Evolutionary conservation across 2,113 vertebrate species (phyloP), one percentile per base, ranked within the genome.

Genomic region (Eolophus roseicapilla): DNA sequence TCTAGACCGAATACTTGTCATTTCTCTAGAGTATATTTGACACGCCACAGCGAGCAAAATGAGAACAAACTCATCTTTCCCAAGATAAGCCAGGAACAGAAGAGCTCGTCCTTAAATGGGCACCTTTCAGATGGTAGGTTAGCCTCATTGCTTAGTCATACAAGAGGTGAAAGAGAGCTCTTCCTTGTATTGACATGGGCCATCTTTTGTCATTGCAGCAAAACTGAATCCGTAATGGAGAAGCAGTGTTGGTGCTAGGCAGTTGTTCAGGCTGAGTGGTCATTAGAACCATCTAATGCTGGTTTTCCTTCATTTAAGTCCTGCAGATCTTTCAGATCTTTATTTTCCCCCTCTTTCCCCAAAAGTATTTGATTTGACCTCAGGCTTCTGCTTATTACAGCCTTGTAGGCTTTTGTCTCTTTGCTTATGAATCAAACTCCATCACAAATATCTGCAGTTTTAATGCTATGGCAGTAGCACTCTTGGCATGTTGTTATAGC

Each of bases 401-500:
- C 14, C 52, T 88, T 73, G 57, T 39, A 52, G 46, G 33, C 68
- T 74, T 69, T n/a, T 76, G 39, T 71, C 43, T 90, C 55, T 82
- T 68, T 77, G 43, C 43, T 88, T 81, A 24, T 39, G 50, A 94
- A 80, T 76, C 23, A 67, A 73, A 64, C n/a, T 77, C 35, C 16
- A 39, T 74, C 60, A 59, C 50, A 78, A 86, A 71, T 81, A 88
- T 27, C 86, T 86, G 50, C 37, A 78, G n/a, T 75, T 92, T 81
- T 83, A 75, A 53, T 53, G 68, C 88, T 90, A 11, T 75, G 86
- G 76, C 8, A 6, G 39, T 83, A 92, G 47, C 37, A 35, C 20
- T 75, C 73, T 67, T 91, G 73, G 55, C 77, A 69, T 39, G 75
- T 93, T 92, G 73, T 92, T 97, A 93, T 67, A 88, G 73, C 86